A percentile compares a stretch with the other conserved stretches of the same genome.
Conservation (phyloP, 2,888 invertebrate genomes). For the Thelaira solivaga region DNA sequence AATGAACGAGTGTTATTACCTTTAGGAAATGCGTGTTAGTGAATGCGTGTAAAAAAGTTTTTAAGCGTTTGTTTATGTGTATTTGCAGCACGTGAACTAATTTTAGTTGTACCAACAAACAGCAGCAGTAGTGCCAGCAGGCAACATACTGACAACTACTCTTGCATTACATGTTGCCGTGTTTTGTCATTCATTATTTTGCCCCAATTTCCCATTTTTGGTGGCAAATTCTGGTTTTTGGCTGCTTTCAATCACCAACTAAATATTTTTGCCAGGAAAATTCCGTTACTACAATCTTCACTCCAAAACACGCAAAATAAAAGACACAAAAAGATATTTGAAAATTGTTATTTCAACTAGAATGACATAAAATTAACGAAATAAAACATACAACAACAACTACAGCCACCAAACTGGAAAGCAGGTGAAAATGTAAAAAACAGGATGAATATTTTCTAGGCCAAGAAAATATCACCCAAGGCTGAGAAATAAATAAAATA, state of each 20-base stretch:
- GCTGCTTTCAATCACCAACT: background rate
- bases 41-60: too few species aligned
- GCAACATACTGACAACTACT: background rate
- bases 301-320: background rate
- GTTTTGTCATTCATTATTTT: background rate
- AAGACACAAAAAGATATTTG: background rate
- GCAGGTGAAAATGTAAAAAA: conserved; percentile 10
- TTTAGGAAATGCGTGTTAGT: background rate
- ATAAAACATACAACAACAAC: background rate
- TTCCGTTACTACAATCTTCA: background rate
- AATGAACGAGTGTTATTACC: background rate
- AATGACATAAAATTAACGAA: background rate
- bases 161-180: background rate
- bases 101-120: background rate
- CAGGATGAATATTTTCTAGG: background rate
- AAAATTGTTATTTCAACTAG: conserved; percentile 20
- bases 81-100: too few species aligned
- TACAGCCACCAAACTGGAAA: background rate
- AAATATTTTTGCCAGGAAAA: background rate
- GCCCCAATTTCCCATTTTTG: background rate
- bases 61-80: background rate
- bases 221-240: background rate
- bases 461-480: conserved; percentile 36
- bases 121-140: too few species aligned
- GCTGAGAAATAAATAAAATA: too few species aligned